Base-by-base conservation (phyloP, 1,140 invertebrate species). In the Drosophila seguyi region DNA sequence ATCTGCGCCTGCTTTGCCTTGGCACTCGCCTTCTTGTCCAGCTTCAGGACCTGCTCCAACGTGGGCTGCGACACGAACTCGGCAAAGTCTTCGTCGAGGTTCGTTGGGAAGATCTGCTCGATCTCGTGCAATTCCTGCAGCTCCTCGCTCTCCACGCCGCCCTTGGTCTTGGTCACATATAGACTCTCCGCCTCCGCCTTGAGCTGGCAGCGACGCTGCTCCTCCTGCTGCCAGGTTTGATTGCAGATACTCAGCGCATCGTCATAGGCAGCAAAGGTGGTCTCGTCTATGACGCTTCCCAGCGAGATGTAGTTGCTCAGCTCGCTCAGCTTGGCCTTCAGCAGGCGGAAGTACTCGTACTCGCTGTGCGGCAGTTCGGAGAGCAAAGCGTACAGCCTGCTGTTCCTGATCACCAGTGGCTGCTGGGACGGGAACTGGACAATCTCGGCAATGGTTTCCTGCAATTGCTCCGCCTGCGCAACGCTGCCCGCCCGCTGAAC, bases 111-210 rank as follows among this genome's bases (percentile, higher is more conserved):
- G 67, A 96, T 93, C 84, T 95, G 92, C 56, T 93, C 93, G 11
- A 98, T 95, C 82, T 98, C 97, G 27, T 94, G 87, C 44, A 95
- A 93, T 1, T 95, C 94, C 63, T 95, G 94, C 71, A 97, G 95
- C 45, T 98, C 97, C 72, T 98, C 97, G 7, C 95, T 95, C 86
- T 95, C 93, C 31, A 94, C 93, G 69, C 95, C 94, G 53, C 94
- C 94, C 81, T 94, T 94, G 1, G 94, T 94, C 94, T 96, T 97
- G 34, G 95, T 97, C 62, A 96, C 95, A 93, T 97, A 99, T 11
- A 99, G 91, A 79, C 95, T 96, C 52, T 97, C 96, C 59, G 97
- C 95, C 79, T 97, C 96, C 38, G 94, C 94, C 71, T 96, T 95
- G 73, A 95, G 95, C 73, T 94, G 93, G 73, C 95, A 94, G 25